Percentiles rank a stretch among this genome's conserved stretches.
phyloP scores from a whole-genome alignment of 2,797 vertebrate genomes.

The Hemitrygon akajei region DNA sequence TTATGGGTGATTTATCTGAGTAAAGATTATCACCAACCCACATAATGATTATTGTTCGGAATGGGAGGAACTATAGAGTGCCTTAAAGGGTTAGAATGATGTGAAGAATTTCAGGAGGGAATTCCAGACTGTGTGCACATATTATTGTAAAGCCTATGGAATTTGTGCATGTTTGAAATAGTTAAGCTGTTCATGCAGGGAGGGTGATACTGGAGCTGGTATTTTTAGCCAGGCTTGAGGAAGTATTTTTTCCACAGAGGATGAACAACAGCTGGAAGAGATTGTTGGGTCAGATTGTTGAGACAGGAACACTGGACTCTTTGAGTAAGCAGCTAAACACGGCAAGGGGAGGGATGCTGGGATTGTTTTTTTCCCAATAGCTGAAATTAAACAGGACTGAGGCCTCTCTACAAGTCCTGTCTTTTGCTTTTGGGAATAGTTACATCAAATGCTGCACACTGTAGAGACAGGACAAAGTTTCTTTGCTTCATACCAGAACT shows the following conservation, averaged over 20 bases:
- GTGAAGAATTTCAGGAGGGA: neutral
- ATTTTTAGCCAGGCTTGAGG: conserved; percentile 20
- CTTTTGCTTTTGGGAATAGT: neutral
- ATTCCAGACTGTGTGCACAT: neutral
- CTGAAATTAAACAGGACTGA: neutral
- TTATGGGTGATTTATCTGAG: neutral
- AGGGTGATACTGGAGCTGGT: neutral
- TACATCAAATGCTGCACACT: neutral
- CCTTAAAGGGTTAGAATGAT: neutral
- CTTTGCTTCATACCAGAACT: neutral
- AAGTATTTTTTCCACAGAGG: conserved; percentile 19
- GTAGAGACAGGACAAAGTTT: neutral
- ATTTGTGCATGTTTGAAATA: neutral
- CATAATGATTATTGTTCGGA: neutral
- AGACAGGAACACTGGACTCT: neutral
- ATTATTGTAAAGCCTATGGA: neutral
- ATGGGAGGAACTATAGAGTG: neutral
- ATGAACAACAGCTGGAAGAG: conserved; percentile 30
- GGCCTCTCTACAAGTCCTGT: neutral
- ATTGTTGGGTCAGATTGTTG: neutral
- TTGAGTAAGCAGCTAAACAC: neutral
- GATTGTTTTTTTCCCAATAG: neutral
- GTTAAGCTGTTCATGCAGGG: neutral
- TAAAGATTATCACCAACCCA: neutral
- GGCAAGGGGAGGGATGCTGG: neutral